A percentile compares a stretch with the other conserved stretches of the same genome.
Evolutionary conservation across 2,888 invertebrate species (phyloP).

Genomic region (Eupelmus urozonus): DNA sequence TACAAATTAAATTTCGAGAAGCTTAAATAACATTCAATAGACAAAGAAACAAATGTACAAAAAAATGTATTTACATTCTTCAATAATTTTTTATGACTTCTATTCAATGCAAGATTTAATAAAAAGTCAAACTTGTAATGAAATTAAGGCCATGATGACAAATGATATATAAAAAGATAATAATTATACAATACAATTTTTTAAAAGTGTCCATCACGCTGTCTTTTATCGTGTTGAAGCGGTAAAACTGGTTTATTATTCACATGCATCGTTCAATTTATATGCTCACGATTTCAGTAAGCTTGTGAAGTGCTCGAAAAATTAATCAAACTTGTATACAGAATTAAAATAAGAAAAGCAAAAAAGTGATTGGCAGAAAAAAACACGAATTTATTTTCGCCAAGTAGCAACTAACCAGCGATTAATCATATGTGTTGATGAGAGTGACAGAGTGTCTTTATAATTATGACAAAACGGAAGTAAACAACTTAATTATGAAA

Average conservation of each 20-base stretch:
- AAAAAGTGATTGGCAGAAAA: neutral
- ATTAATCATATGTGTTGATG: conserved; percentile 18
- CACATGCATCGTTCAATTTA: neutral
- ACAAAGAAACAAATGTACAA: no score
- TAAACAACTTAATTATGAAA: neutral
- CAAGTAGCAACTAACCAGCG: neutral
- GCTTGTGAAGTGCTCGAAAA: conserved; percentile 7
- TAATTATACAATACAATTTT: conserved; percentile 26
- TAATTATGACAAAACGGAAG: neutral
- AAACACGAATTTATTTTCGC: conserved; percentile 16
- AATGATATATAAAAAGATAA: neutral
- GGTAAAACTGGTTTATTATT: conserved; percentile 17
- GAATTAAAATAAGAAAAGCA: conserved; percentile 6
- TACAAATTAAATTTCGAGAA: no score
- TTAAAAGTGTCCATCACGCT: conserved; percentile 28
- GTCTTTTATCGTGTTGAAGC: neutral
- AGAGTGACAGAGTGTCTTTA: neutral
- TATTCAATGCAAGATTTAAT: no score
- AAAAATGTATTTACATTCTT: no score
- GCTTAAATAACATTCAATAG: no score
- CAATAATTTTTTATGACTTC: no score
- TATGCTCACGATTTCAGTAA: neutral
- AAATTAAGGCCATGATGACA: neutral
- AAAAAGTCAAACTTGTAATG: neutral
- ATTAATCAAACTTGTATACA: conserved; percentile 12